phyloP scores from a whole-genome alignment of 1,140 invertebrate genomes.

The Bombus balteatus region DNA sequence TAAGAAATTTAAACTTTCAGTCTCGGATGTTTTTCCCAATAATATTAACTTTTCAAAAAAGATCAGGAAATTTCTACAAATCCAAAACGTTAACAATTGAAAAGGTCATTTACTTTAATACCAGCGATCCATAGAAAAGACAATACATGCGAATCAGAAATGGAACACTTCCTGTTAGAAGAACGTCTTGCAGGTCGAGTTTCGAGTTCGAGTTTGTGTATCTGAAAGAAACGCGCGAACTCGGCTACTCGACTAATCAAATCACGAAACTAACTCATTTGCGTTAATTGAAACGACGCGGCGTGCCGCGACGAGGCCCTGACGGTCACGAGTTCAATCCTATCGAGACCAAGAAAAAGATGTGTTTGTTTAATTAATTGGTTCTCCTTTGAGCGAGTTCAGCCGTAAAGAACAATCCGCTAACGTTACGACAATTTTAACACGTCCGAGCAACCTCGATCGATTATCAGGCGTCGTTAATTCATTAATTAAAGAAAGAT shows the following conservation, averaged over 20 bases:
- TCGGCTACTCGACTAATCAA: constrained; percentile 26
- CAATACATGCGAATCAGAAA: neutral
- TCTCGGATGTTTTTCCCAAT: too few species aligned
- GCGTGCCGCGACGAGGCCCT: too few species aligned
- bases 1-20: too few species aligned
- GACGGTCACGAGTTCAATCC: constrained; percentile 5
- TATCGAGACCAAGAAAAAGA: neutral
- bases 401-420: neutral
- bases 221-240: neutral
- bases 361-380: constrained; percentile 40
- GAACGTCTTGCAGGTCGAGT: neutral
- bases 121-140: neutral
- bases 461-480: constrained; percentile 53
- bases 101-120: neutral
- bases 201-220: neutral
- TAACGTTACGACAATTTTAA: constrained; percentile 22
- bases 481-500: constrained; percentile 56
- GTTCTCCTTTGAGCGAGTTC: neutral
- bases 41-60: too few species aligned
- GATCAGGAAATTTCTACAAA: too few species aligned
- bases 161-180: neutral
- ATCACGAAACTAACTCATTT: constrained; percentile 33
- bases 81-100: too few species aligned
- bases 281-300: constrained; percentile 29
- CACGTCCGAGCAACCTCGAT: neutral